phyloP scores from a whole-genome alignment of 37 sponge, comb jelly and placozoan genomes.

The Hexactinellida sp. region DNA sequence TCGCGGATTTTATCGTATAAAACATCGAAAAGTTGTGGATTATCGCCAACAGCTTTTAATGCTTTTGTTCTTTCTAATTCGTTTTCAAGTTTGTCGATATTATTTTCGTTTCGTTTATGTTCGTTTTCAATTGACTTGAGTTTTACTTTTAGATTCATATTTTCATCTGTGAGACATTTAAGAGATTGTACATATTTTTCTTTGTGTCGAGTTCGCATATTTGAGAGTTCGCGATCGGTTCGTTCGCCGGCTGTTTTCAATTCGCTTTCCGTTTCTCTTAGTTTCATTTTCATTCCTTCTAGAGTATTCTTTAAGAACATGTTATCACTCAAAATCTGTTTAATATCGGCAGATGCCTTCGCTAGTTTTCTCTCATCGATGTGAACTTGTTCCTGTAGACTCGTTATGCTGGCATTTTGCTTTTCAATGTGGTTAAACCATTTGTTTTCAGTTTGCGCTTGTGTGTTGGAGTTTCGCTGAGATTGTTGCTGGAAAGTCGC shows the following conservation, averaged over 20 bases:
- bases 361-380: neutral
- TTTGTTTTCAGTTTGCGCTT: neutral
- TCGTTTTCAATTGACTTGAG: neutral
- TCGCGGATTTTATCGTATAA: slow-evolving; percentile 4
- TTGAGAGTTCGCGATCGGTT: neutral
- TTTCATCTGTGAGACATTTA: neutral
- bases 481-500: neutral
- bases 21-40: neutral
- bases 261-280: neutral
- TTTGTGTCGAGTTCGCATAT: neutral
- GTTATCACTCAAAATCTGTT: neutral
- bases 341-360: neutral
- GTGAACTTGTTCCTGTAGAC: neutral
- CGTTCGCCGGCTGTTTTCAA: neutral
- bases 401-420: neutral
- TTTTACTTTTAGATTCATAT: neutral
- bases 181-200: neutral
- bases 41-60: neutral
- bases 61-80: neutral
- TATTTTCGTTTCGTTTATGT: neutral
- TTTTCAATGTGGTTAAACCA: slow-evolving; percentile 8
- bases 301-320: neutral
- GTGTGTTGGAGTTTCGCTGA: neutral
- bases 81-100: neutral
- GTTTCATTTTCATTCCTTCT: neutral